These are phyloP conservation scores for Herminia tarsipennalis DNA, from an alignment of 2,888 invertebrate species.

Conservation along the genomic window DNA sequence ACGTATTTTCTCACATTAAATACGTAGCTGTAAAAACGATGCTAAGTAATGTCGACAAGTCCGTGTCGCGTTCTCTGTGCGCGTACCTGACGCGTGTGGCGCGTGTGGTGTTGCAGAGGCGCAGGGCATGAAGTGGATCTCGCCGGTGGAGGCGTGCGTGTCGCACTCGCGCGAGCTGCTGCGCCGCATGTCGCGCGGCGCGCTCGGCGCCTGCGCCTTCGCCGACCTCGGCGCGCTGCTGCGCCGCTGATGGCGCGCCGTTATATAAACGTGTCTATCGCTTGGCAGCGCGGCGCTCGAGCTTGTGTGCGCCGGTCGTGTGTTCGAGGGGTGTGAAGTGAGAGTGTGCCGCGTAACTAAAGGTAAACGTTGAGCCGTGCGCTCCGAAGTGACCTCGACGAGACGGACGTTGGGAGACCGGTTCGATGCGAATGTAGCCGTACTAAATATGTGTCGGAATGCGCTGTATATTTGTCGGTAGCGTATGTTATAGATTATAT, in stretches of 20 bases:
- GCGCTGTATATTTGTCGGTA: slow-evolving; percentile 68
- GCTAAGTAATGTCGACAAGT: no score
- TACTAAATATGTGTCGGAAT: slow-evolving; percentile 52
- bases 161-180: slow-evolving; percentile 96
- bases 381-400: slow-evolving; percentile 53
- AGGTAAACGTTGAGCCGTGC: slow-evolving; percentile 45
- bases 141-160: slow-evolving; percentile 96
- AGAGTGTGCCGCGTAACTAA: neutral
- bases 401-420: slow-evolving; percentile 68
- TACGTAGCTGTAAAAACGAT: no score
- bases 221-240: slow-evolving; percentile 95
- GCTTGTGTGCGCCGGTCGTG: no score
- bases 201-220: slow-evolving; percentile 97
- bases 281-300: slow-evolving; percentile 9
- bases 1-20: no score
- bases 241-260: slow-evolving; percentile 88
- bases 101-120: slow-evolving; percentile 88
- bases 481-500: slow-evolving; percentile 69
- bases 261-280: slow-evolving; percentile 33
- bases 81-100: no score
- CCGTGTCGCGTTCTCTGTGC: no score
- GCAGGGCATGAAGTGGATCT: slow-evolving; percentile 94
- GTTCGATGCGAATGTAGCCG: no score
- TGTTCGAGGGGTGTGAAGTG: no score
- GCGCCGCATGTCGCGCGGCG: slow-evolving; percentile 94